These are phyloP conservation scores for Loxodonta africana DNA, from an alignment of 2,113 vertebrate genomes.

Conservation along the genomic window DNA sequence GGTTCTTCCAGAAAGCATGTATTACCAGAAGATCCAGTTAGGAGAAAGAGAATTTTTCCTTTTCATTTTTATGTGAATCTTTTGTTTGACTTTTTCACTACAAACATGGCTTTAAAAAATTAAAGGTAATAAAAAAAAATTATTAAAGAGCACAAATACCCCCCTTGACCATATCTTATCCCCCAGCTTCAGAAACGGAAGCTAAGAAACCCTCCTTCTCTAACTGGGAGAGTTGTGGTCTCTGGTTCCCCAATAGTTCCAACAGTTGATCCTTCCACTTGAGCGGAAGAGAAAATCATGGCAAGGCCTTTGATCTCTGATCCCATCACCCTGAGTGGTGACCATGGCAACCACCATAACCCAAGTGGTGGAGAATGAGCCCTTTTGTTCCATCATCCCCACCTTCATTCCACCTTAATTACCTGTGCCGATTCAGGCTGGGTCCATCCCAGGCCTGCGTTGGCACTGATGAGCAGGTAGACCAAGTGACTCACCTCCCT, in stretches of 20 bases:
- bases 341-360: slow-evolving; percentile 55
- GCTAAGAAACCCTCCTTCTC: background rate
- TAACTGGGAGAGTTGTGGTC: background rate
- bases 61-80: background rate
- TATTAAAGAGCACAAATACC: background rate
- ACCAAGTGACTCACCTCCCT: background rate
- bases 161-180: background rate
- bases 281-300: slow-evolving; percentile 59
- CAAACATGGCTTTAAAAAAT: background rate
- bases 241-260: background rate
- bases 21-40: background rate
- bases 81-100: background rate
- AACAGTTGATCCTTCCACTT: background rate
- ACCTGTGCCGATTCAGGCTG: slow-evolving; percentile 21
- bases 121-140: background rate
- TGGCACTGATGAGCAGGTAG: background rate
- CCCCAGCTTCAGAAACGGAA: background rate
- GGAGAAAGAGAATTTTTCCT: background rate
- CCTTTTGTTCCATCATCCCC: slow-evolving; percentile 62
- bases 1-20: background rate
- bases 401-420: slow-evolving; percentile 70
- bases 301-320: slow-evolving; percentile 81
- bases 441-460: background rate
- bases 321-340: slow-evolving; percentile 66
- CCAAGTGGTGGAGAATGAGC: slow-evolving; percentile 51